Base-by-base conservation (phyloP, 2,888 invertebrate genomes). In the Trichacis sp. region DNA sequence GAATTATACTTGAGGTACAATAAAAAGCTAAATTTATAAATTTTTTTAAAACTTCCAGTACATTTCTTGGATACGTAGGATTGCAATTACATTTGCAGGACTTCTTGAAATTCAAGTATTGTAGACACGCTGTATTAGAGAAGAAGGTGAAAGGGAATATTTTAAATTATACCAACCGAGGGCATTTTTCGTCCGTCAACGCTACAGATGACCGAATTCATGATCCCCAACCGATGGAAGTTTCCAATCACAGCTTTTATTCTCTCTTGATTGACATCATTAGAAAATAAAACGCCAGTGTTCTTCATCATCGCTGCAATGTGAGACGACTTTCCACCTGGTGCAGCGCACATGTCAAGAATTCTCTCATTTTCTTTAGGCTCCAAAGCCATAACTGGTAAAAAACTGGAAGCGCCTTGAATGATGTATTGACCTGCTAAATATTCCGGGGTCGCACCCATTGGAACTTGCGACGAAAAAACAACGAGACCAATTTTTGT, bases 381-480 rank as follows among this genome's bases (percentile, higher is more conserved):
- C 0, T 96, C 97, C 53, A 99, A 87, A 0, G 99, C 95, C 95
- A 99, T 97, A 0, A 99, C 98, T 0, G 99, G 98, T 53, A 99
- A 86, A 77, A 97, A 91, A 87, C 98, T 98, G 1, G 97, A 96
- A 11, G 97, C 98, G 6, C 98, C 98, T 85, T 94, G 98, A 57
- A 98, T 88, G 82, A 98, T 95, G 80, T 99, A 99, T 84, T 99
- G 97, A 0, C 99, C 98, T 45, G 97, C 97, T 68, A 99, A 88
- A 87, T 99, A 99, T 86, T 99, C 99, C 0, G 99, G 98, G 0
- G 99, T 99, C 1, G 99, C 99, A 68, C 98, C 98, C 74, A 99
- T 87, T 0, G 98, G 98, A 0, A 99, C 97, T 78, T 96, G 95
- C 0, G 98, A 93, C 71, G 94, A 96, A 84, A 96, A 99, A 6